Percentiles rank a stretch among this genome's conserved stretches.
Evolutionary conservation across 64 coral and sea anemone genomes (phyloP).

Genomic region (Actinia equina): DNA sequence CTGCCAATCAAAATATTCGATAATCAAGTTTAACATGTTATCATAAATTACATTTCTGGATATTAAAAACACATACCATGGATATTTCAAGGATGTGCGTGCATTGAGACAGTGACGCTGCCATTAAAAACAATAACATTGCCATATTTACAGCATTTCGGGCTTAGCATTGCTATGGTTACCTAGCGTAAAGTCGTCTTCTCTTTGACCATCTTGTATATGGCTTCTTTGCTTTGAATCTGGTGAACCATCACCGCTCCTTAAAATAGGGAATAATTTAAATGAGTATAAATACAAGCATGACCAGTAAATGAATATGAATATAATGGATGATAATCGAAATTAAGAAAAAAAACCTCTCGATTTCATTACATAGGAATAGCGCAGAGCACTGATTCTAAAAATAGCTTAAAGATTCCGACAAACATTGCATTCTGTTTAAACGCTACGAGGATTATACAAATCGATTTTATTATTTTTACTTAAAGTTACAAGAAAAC

Average conservation of each 20-base stretch:
- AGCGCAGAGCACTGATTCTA: no score
- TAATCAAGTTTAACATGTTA: not conserved
- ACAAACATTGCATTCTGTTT: no score
- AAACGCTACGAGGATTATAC: no score
- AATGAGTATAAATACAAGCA: not conserved
- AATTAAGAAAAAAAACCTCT: no score
- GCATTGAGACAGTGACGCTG: not conserved
- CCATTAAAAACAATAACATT: no score
- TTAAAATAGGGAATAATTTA: not conserved
- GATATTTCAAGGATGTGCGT: not conserved
- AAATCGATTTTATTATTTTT: no score
- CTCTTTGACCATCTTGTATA: slow-evolving; percentile 2
- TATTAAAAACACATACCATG: not conserved
- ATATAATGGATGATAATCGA: no score
- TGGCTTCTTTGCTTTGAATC: not conserved
- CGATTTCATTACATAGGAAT: no score
- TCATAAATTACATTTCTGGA: no score
- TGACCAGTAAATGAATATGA: no score
- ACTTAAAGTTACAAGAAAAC: no score
- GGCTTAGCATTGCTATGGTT: not conserved
- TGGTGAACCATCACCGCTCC: slow-evolving; percentile 8
- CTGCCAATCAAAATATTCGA: not conserved
- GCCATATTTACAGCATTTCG: not conserved
- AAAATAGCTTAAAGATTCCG: no score
- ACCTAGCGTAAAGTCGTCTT: slow-evolving; percentile 51